Base-by-base conservation (phyloP, 1,140 invertebrate species). In the Anoplophora glabripennis region DNA sequence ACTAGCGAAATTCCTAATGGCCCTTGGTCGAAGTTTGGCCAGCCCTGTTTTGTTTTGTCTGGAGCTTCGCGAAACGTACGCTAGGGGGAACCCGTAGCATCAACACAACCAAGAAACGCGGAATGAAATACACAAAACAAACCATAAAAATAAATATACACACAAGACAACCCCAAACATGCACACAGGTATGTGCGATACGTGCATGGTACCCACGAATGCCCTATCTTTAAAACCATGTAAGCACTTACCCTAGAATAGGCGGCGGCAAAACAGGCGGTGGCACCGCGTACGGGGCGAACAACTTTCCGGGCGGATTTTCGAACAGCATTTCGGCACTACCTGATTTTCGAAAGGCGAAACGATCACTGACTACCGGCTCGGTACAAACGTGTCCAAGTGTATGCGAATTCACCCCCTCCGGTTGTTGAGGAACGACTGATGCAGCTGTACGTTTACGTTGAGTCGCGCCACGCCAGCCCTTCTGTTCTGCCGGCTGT, bases 281-380 rank as follows among this genome's bases (percentile, higher is more conserved):
- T 15, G 69, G 69, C 35, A 71, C 63, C n/a, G 56, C 60, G 53
- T 71, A 71, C 34, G 69, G 58, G 12, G 61, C 45, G 49, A 67
- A 63, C 44, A 69, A 51, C 52, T 68, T 61, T 15, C 58, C 60
- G 11, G 65, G 42, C 11, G 63, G 42, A 52, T 62, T 69, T 44
- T 71, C 69, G 55, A 69, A 71, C 45, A 71, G 38, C 69, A 71
- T 71, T 38, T 34, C 44, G 38, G 52, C 34, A 18, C 35, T 17
- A 8, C 34, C 47, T 7, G 52, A 44, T 17, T 42, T 51, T 17
- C 57, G 33, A 52, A 42, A 15, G 44, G 12, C 14, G 57, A 51
- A 51, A 44, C 12, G 17, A 44, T 38, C 41, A 44, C 41, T n/a
- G 12, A 44, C 8, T 44, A 44, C 12, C 41, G 41, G 41, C 17